These are phyloP conservation scores for Struthio camelus DNA, from an alignment of 2,113 vertebrate species.

Conservation along the genomic window DNA sequence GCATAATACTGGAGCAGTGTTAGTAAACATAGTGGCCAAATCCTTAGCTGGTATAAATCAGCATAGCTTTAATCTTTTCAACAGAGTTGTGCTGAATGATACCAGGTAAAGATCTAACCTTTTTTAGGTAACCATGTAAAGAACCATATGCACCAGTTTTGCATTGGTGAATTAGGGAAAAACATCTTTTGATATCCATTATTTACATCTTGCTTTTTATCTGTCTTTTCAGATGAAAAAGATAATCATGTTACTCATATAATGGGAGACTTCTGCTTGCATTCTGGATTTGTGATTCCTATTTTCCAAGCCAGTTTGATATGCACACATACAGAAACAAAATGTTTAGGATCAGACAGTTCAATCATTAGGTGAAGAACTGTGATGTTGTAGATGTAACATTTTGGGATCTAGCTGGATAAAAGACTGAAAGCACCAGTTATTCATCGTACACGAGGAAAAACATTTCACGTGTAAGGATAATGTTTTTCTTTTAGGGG, in stretches of 20 bases:
- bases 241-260: neutral
- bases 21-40: slow-evolving; percentile 25
- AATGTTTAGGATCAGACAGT: neutral
- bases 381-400: neutral
- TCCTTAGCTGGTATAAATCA: neutral
- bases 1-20: neutral
- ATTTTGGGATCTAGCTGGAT: neutral
- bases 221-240: slow-evolving; percentile 14
- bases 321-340: neutral
- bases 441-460: neutral
- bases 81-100: neutral
- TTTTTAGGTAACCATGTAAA: neutral
- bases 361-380: neutral
- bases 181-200: neutral
- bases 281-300: neutral
- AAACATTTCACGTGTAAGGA: neutral
- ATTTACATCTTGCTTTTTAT: slow-evolving; percentile 9
- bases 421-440: neutral
- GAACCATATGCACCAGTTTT: neutral
- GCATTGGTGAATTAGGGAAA: neutral
- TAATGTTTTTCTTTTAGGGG: neutral
- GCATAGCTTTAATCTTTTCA: neutral
- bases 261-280: neutral
- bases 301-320: neutral
- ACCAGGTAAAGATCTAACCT: neutral